Base-by-base conservation (phyloP, 2,113 vertebrate genomes). In the Narcine bancroftii region DNA sequence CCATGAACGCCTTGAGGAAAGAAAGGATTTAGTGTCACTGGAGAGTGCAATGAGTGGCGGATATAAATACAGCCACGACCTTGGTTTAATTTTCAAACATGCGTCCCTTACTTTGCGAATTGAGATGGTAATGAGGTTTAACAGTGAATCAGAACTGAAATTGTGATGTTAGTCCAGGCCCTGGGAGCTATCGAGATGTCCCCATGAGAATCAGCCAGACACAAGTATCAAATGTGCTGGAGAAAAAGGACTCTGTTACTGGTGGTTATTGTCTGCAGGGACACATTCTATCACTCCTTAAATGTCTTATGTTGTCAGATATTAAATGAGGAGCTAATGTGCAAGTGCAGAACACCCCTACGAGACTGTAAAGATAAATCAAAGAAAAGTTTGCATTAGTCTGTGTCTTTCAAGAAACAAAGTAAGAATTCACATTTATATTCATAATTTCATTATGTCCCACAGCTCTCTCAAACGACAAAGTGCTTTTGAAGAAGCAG, bases 91-190 rank as follows among this genome's bases (percentile, higher is more conserved):
- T 69, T 91, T 63, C 42, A 69, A 42, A 47, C 65, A 29, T 21
- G 89, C 89, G 71, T 33, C 24, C 89, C 69, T 45, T 13, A 36
- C 39, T 36, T n/a, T 66, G 89, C 33, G 39, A 91, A 91, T 71
- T 39, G 33, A 71, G 89, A 91, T 33, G 42, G 36, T 91, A 91
- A 91, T 91, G 36, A 91, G 63, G 33, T 91, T 63, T 69, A 69
- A 39, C 39, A 66, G 10, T 91, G 89, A 69, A 47, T 47, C 89
- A 69, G 65, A 81, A 24, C 36, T 36, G 36, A 15, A 91, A 91
- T 91, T 91, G 63, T 47, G 13, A 19, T 26, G 65, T 71, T 71
- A 60, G 65, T 91, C 13, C 39, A 69, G 81, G 53, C 17, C 53
- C 81, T 87, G 53, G 53, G 53, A 87, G 81, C 33, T 39, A 29